Evolutionary conservation across 92 coral and sea anemone genomes (phyloP), one percentile per base, ranked within the genome.

Genomic region (Zoanthus solanderi): DNA sequence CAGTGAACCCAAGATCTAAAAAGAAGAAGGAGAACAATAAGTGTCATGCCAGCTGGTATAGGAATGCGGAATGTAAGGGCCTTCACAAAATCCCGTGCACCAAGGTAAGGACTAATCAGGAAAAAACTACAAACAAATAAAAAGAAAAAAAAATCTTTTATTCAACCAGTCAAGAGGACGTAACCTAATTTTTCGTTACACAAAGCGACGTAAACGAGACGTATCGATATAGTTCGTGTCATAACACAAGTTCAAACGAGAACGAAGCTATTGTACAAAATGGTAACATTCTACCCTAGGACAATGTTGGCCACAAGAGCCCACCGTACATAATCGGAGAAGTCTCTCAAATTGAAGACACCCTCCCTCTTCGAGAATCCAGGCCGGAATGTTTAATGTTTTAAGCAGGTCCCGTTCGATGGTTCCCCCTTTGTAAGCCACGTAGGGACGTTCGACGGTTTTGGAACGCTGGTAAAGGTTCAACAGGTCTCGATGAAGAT

Each of bases 351-450:
- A 60, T 60, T 60, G 2, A n/a, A 13, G 67, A 17, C 67, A 60
- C 5, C 23, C 67, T 14, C 16, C 16, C 67, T 5, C 13, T 60
- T 60, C 67, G 16, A 60, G 23, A 60, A 8, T n/a, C 15, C 4
- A n/a, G 17, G 17, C 9, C 7, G 73, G 73, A n/a, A 68, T n/a
- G 73, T 68, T 13, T 42, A 42, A 44, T 3, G 15, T 37, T 42
- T 72, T 46, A 5, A 72, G 15, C 17, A 37, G 53, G 8, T 72
- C 32, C 52, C 32, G 10, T 72, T 72, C 76, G 3, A 18, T 7
- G 50, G 45, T 18, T 10, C 76, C 76, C 76, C 76, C 79, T 75
- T 75, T 75, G 78, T 74, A 72, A 57, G 78, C 53, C 57, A 74
- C 78, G 23, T 29, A 44, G 57, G 78, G 37, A 8, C 78, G 78